A percentile compares a stretch with the other conserved stretches of the same genome.
Evolutionary conservation across 2,797 vertebrate genomes (phyloP).

Genomic region (Pelodytes ibericus): DNA sequence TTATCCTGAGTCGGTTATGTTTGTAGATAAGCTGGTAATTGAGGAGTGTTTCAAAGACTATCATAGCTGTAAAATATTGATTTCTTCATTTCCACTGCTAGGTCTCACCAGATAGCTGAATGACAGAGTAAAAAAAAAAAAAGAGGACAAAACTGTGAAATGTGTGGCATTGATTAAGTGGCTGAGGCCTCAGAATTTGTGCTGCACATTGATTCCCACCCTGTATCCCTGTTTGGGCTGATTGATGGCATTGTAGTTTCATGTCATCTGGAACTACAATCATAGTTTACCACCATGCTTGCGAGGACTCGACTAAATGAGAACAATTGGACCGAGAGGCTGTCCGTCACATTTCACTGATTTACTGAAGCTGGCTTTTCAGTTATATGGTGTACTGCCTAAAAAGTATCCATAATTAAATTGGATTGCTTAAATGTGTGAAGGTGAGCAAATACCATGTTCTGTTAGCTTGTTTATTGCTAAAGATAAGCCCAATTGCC

Average conservation of each 20-base stretch:
- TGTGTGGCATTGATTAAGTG: slow-evolving; percentile 61
- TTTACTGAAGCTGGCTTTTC: slow-evolving; percentile 67
- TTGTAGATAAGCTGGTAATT: slow-evolving; percentile 22
- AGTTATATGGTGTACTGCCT: slow-evolving; percentile 63
- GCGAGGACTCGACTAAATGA: slow-evolving; percentile 71
- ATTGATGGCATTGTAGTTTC: slow-evolving; percentile 65
- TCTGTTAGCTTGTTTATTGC: slow-evolving; percentile 65
- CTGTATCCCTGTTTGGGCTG: slow-evolving; percentile 59
- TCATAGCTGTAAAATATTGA: slow-evolving; percentile 54
- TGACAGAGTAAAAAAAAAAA: slow-evolving; percentile 25
- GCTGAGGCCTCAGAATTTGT: slow-evolving; percentile 57
- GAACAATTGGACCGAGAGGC: slow-evolving; percentile 76
- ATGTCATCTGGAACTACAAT: slow-evolving; percentile 64
- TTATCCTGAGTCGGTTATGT: slow-evolving; percentile 17
- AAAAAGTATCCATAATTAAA: slow-evolving; percentile 73
- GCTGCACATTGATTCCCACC: slow-evolving; percentile 65
- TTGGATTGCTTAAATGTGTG: slow-evolving; percentile 85
- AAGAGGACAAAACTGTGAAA: slow-evolving; percentile 61
- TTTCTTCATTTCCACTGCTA: slow-evolving; percentile 59
- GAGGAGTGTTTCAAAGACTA: slow-evolving; percentile 33
- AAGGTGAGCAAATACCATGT: slow-evolving; percentile 82
- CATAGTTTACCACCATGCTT: slow-evolving; percentile 68
- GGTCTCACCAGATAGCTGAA: slow-evolving; percentile 57
- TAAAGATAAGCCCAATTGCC: slow-evolving; percentile 58
- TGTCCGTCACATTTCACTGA: slow-evolving; percentile 73